Conservation (phyloP, 2,797 vertebrate species). For the Fistularia tabacaria region DNA sequence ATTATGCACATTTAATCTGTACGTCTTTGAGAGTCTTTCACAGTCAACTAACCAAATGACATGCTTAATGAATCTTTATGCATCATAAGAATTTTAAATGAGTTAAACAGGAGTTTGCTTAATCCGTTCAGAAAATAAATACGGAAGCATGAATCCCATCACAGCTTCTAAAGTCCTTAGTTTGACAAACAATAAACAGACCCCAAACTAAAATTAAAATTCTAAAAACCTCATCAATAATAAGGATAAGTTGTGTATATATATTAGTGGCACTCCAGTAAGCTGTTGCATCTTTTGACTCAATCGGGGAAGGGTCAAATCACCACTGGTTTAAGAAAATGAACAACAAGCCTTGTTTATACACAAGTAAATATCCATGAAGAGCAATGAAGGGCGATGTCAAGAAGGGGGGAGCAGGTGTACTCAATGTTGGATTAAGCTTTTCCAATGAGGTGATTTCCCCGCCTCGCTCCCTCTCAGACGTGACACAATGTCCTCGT, state of each 20-base stretch:
- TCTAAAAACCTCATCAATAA: conserved; percentile 26
- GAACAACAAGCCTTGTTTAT: not conserved
- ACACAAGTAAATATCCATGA: too few species aligned
- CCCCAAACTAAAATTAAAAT: too few species aligned
- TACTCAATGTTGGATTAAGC: conserved; percentile 30
- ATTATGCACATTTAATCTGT: conserved; percentile 12
- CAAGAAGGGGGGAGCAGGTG: conserved; percentile 18
- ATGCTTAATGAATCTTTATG: conserved; percentile 3
- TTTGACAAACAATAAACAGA: too few species aligned
- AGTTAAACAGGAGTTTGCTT: too few species aligned
- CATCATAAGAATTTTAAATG: too few species aligned
- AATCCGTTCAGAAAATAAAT: too few species aligned
- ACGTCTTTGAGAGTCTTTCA: conserved; percentile 9
- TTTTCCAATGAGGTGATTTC: conserved; percentile 39
- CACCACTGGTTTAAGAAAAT: conserved; percentile 13
- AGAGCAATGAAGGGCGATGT: conserved; percentile 12
- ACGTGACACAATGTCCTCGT: conserved; percentile 63
- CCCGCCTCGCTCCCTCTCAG: conserved; percentile 30
- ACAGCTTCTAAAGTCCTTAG: conserved; percentile 9
- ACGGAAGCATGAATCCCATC: conserved; percentile 4
- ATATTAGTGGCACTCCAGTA: conserved; percentile 7
- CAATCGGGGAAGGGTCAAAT: not conserved
- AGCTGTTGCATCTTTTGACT: too few species aligned
- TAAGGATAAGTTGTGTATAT: conserved; percentile 19
- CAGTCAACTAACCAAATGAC: conserved; percentile 10